Conservation (phyloP, 2,888 invertebrate species). For the Nezara viridula region DNA sequence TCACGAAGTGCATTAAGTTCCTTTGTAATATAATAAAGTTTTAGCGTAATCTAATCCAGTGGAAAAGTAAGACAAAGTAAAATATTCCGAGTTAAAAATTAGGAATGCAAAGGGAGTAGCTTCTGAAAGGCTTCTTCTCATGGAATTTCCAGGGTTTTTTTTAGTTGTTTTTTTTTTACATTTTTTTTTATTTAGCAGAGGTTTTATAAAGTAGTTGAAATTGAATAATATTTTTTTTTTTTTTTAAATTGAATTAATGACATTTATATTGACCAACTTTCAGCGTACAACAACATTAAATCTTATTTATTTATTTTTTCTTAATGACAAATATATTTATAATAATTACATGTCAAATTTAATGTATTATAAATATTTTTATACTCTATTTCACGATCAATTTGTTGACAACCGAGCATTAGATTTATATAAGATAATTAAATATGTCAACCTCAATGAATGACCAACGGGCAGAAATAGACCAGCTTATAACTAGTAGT, state of each 20-base stretch:
- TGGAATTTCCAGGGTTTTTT: neutral
- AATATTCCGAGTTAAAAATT: constrained; percentile 46
- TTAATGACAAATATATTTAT: no score
- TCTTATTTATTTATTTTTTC: neutral
- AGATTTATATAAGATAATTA: no score
- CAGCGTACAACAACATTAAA: neutral
- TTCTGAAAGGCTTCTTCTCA: constrained; percentile 33
- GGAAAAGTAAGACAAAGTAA: constrained; percentile 41
- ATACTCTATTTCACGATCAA: neutral
- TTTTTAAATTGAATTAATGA: neutral
- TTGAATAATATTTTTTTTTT: constrained; percentile 31
- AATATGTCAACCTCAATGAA: no score
- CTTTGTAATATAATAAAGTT: constrained; percentile 44
- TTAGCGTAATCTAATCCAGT: constrained; percentile 27
- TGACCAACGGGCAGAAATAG: no score
- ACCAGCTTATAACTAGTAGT: no score
- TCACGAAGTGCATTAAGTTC: constrained; percentile 17
- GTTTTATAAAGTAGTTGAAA: constrained; percentile 34
- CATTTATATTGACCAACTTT: neutral
- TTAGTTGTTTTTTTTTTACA: neutral
- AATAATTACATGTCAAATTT: no score
- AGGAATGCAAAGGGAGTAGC: constrained; percentile 38
- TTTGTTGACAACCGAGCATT: neutral
- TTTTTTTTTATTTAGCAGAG: constrained; percentile 13
- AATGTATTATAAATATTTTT: no score